phyloP scores from a whole-genome alignment of 2,888 invertebrate species.

The Plagiodera versicolora region DNA sequence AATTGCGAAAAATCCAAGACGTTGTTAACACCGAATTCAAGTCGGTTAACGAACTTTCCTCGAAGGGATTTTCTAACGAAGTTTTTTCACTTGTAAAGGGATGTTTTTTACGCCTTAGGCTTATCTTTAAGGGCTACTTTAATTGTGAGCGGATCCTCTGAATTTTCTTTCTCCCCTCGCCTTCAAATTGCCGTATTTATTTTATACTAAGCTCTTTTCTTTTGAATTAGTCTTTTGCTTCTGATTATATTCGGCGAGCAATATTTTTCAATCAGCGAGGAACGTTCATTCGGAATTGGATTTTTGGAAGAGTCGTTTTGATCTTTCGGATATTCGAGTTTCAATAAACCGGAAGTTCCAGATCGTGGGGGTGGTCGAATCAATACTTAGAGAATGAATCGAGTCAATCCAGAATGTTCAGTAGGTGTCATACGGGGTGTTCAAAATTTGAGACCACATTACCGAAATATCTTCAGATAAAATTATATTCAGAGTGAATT shows the following conservation, averaged over 20 bases:
- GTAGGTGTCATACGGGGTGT: no score
- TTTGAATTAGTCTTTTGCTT: conserved; percentile 45
- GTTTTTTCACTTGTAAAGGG: conserved; percentile 52
- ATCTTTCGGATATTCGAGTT: conserved; percentile 12
- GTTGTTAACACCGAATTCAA: conserved; percentile 49
- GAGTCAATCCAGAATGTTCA: not conserved
- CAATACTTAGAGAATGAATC: not conserved
- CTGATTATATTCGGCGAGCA: conserved; percentile 36
- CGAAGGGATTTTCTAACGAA: conserved; percentile 49
- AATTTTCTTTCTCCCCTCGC: conserved; percentile 45
- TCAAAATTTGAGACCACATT: no score
- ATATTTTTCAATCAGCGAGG: conserved; percentile 37
- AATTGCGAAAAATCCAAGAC: conserved; percentile 46
- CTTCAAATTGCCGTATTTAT: conserved; percentile 53
- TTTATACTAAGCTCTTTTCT: conserved; percentile 43
- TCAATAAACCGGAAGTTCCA: conserved; percentile 18
- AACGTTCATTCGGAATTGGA: conserved; percentile 30
- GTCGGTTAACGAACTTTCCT: conserved; percentile 49
- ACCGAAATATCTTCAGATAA: no score
- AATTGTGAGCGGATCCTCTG: conserved; percentile 51
- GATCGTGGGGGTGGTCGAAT: not conserved
- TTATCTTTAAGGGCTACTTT: conserved; percentile 55
- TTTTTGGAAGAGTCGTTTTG: conserved; percentile 22
- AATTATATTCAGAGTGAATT: no score
- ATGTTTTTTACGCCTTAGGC: conserved; percentile 56